These are phyloP conservation scores for Sciaenops ocellatus DNA, from an alignment of 2,797 vertebrate genomes.

Conservation along the genomic window DNA sequence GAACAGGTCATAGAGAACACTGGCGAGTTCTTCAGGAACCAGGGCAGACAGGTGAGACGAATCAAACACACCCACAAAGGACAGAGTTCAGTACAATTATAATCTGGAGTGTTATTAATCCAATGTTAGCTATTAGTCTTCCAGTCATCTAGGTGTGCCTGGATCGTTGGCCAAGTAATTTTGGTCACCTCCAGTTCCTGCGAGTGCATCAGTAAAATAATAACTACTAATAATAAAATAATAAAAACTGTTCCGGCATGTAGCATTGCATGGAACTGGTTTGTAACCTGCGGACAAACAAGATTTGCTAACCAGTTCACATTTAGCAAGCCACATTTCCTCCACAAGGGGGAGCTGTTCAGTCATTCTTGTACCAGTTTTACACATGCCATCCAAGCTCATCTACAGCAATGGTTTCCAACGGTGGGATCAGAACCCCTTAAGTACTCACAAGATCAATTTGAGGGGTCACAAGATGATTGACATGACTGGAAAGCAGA, in stretches of 20 bases:
- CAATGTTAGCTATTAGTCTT: neutral
- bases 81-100: neutral
- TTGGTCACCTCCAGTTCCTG: neutral
- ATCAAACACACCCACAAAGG: neutral
- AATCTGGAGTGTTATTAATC: neutral
- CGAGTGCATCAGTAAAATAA: neutral
- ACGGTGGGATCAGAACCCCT: neutral
- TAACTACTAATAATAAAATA: too few relatives aligned
- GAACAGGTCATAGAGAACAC: slow-evolving; percentile 99
- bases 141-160: neutral
- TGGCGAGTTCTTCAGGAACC: slow-evolving; percentile 98
- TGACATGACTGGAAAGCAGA: neutral
- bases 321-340: neutral
- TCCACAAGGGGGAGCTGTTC: slow-evolving; percentile 4
- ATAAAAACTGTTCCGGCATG: neutral
- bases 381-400: neutral
- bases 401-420: neutral
- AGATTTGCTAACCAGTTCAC: neutral
- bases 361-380: neutral
- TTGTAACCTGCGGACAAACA: too few relatives aligned
- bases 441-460: neutral
- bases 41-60: slow-evolving; percentile 91
- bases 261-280: too few relatives aligned
- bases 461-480: neutral
- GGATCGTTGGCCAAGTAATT: neutral